Evolutionary conservation across 2,888 invertebrate genomes (phyloP).

Genomic region (Tetranychus truncatus): DNA sequence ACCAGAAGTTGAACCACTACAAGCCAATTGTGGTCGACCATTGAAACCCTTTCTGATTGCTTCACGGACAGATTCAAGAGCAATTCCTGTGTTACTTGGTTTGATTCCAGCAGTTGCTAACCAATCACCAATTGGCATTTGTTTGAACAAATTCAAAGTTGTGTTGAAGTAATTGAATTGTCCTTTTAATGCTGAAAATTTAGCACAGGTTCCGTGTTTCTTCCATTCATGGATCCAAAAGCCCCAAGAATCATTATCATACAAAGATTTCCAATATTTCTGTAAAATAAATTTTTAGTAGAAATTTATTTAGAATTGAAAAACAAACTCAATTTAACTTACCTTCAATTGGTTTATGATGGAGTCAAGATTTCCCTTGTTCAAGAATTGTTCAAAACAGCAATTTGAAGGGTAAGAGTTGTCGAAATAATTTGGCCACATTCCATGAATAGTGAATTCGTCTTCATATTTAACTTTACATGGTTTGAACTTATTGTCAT

Average conservation of each 20-base stretch:
- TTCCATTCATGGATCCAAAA: constrained; percentile 19
- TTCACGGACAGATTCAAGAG: background rate
- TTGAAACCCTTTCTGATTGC: background rate
- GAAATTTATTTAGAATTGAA: too few relatives aligned
- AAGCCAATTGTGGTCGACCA: background rate
- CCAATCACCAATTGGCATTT: constrained; percentile 15
- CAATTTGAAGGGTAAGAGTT: constrained; percentile 17
- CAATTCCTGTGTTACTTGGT: background rate
- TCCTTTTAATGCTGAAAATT: constrained; percentile 11
- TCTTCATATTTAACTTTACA: constrained; percentile 13
- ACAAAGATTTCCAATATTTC: background rate
- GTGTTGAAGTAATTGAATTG: constrained; percentile 18
- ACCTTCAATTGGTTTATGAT: constrained; percentile 4
- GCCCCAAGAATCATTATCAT: background rate
- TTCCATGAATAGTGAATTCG: constrained; percentile 19
- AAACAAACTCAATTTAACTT: background rate
- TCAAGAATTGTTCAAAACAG: constrained; percentile 12
- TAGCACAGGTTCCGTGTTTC: constrained; percentile 22
- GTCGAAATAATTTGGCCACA: constrained; percentile 16
- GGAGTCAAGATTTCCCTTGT: background rate
- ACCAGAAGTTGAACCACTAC: background rate
- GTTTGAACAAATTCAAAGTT: constrained; percentile 12
- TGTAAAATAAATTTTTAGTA: background rate
- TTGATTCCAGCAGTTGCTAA: background rate
- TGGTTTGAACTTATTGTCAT: too few relatives aligned